Evolutionary conservation across 2,113 vertebrate species (phyloP).

Genomic region (Oncorhynchus keta): DNA sequence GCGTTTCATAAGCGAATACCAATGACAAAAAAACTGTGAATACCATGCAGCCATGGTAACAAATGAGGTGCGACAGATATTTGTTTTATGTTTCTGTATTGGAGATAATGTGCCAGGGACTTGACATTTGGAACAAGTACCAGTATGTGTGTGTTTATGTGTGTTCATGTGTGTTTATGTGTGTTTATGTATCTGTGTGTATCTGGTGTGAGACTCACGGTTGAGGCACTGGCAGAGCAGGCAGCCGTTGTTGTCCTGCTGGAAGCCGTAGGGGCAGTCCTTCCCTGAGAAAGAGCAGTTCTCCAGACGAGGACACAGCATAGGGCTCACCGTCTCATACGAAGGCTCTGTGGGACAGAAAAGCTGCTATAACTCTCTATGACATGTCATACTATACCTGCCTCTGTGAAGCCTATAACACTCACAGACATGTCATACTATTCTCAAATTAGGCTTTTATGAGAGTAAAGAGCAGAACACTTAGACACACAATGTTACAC

Average conservation of each 20-base stretch:
- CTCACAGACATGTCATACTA: not conserved
- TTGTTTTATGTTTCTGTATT: not conserved
- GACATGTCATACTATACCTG: too few species aligned
- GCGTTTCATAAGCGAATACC: constrained; percentile 22
- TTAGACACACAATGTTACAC: too few species aligned
- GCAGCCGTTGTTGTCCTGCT: constrained; percentile 74
- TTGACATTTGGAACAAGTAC: not conserved
- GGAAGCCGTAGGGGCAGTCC: constrained; percentile 77
- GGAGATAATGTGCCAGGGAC: too few species aligned
- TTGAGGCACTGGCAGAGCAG: constrained; percentile 78
- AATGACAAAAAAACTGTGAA: not conserved
- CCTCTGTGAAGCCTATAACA: too few species aligned
- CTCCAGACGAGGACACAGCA: constrained; percentile 74
- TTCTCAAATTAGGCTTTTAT: too few species aligned
- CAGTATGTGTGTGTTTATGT: not conserved
- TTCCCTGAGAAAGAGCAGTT: constrained; percentile 75
- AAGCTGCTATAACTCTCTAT: too few species aligned
- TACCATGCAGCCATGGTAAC: not conserved
- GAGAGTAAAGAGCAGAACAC: too few species aligned
- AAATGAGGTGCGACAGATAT: constrained; percentile 21
- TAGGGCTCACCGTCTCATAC: constrained; percentile 77
- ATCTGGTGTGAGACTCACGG: constrained; percentile 66
- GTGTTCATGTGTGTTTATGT: constrained; percentile 2
- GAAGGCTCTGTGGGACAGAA: constrained; percentile 68
- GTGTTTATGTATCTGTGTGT: not conserved